A percentile compares a stretch with the other conserved stretches of the same genome.
These are phyloP conservation scores for Apodemia mormo DNA, from an alignment of 2,888 invertebrate genomes.

Conservation along the genomic window DNA sequence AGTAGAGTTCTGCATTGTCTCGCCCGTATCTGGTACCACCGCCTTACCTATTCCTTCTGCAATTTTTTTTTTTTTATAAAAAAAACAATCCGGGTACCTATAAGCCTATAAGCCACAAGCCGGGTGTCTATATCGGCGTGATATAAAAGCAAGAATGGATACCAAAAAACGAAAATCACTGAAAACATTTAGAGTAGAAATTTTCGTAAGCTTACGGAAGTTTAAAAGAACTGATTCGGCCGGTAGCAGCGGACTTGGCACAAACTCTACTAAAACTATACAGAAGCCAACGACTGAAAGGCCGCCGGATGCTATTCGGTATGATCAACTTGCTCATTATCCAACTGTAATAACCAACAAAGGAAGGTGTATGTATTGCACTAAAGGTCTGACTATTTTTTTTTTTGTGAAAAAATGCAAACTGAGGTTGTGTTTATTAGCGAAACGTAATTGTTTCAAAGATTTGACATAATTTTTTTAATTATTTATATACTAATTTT, in stretches of 20 bases:
- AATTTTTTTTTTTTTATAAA: no score
- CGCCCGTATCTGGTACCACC: no score
- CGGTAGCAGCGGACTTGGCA: not conserved
- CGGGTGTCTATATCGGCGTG: constrained; percentile 29
- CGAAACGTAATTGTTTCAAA: not conserved
- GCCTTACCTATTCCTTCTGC: no score
- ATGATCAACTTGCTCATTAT: not conserved
- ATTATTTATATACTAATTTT: no score
- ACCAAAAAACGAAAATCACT: not conserved
- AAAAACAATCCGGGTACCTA: no score
- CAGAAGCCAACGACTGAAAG: not conserved
- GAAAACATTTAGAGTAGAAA: constrained; percentile 17
- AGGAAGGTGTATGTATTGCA: constrained; percentile 1
- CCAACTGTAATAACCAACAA: not conserved
- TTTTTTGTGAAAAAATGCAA: not conserved
- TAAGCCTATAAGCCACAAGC: no score
- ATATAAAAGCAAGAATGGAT: constrained; percentile 14
- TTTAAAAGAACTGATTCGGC: not conserved
- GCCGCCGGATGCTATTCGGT: not conserved
- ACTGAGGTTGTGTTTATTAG: not conserved
- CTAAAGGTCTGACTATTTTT: not conserved
- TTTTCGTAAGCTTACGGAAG: constrained; percentile 9
- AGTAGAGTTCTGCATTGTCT: no score
- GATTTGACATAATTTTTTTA: not conserved
- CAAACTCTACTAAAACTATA: no score